Evolutionary conservation across 1,140 invertebrate species (phyloP), one percentile per base, ranked within the genome.

Genomic region (Drosophila orosa): DNA sequence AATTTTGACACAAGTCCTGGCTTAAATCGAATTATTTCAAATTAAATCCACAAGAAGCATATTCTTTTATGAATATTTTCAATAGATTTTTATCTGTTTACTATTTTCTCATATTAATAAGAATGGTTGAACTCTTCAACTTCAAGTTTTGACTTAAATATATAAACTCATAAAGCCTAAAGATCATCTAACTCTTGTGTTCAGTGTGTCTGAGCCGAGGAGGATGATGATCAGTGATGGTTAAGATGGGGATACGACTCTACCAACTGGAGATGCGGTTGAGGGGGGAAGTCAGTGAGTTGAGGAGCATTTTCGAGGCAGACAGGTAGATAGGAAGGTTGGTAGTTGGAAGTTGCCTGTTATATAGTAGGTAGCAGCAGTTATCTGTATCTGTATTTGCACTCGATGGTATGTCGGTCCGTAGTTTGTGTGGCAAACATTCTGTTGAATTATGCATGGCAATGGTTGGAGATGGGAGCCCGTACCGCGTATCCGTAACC

Each of bases 391-490:
- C 66, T 71, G 75, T 82, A 79, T 79, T 82, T 87, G 83, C 83
- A 87, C 74, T 82, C 66, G 67, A 72, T 82, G 79, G 82, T 65
- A 82, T 86, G 57, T 54, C 39, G n/a, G 65, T 44, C 66, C 56
- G 82, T 52, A 77, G 58, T 65, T 62, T 68, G 63, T 71, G 74
- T 74, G 69, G 59, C 72, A 74, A 74, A 75, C 71, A 75, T 84
- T 84, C 80, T 84, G 73, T 80, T 84, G 81, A 84, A 84, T 84
- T 85, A 84, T 84, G 81, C 81, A 84, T 84, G 77, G 48, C 66
- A 57, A 17, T 39, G 42, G 60, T 24, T 59, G 68, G 56, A 52
- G 52, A 24, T 58, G 67, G 72, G 61, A 75, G 56, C 58, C 76
- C 75, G 74, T 40, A 60, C 61, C 83, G 66, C 61, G 47, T 68